Base-by-base conservation (phyloP, 2,797 vertebrate species). In the Hydrophis major region DNA sequence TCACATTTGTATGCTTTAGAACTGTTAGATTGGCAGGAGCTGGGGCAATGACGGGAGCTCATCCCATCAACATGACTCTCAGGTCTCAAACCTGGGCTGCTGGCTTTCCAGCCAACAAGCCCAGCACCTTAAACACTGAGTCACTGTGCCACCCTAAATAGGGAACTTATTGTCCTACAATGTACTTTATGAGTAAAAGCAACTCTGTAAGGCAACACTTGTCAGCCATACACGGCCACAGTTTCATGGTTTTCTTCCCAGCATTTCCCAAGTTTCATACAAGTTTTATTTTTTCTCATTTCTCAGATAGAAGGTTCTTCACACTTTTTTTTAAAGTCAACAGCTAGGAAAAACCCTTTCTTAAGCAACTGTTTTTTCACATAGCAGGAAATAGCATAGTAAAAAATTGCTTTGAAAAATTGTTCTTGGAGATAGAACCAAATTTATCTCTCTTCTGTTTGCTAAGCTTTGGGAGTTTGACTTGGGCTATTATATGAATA, bases 241-340 rank as follows among this genome's bases (percentile, higher is more conserved):
- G 16, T 74, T 11, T 28, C 6, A 57, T 3, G 32, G 12, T 90
- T 78, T 88, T 83, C 47, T 27, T 25, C 63, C n/a, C 59, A 16
- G 56, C 20, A 88, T 74, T 92, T 90, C 55, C 28, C 42, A 66
- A 53, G 88, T 27, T 90, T 88, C 50, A 27, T n/a, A 57, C 63
- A 63, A 83, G 20, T 88, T 90, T 42, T 57, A 18, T 14, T 88
- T 53, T n/a, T 90, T 63, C 50, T 90, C 66, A 66, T 92, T 94
- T 90, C 59, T 90, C 28, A 55, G 88, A 90, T 63, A 94, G 88
- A 78, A 88, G 89, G 56, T 88, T 92, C 86, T 88, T 57, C n/a
- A 14, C 86, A 88, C 74, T 92, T 90, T 92, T 92, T 92, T 63
- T 28, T 74, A 86, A 92, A 90, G 86, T 88, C 89, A 88, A 37